Evolutionary conservation across 2,113 vertebrate species (phyloP), one percentile per base, ranked within the genome.

Genomic region (Perognathus longimembris): DNA sequence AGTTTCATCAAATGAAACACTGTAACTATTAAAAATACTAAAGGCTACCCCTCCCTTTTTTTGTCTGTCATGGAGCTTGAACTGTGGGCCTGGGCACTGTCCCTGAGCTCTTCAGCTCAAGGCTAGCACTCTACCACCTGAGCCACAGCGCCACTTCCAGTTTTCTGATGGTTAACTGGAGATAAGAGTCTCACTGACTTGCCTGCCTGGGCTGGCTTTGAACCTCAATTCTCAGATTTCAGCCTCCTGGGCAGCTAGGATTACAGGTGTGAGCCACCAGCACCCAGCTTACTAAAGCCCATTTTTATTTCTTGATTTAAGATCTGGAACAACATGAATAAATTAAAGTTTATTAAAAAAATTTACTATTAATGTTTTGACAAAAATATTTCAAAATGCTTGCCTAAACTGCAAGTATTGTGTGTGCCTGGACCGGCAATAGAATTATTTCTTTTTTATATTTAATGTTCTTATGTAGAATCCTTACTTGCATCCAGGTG

Each of bases 401-500:
- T n/a, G 18, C 3, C 42, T 77, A 78, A 28, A 57, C 87, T 30
- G 50, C 22, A 86, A 93, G 14, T 71, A 80, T 3, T 71, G 5
- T 85, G 38, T 89, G 21, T 36, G 2, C 26, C 85, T 28, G 34
- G 38, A 38, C 26, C 81, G 22, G 6, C 69, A 93, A 69, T 8
- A 90, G 66, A 89, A 69, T 7, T 24, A 17, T 67, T 91, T 67
- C 34, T 86, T 6, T 91, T 17, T 88, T 85, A 63, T 36, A 74
- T 59, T 83, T 88, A 67, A 78, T 76, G 32, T 32, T 93, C 59
- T 95, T 86, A 86, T 78, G 36, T 87, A 89, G 14, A 92, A 83
- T 95, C 8, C 99, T 96, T 99, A 99, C 99, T 99, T 99, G 99
- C 99, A 99, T 97, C 45, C 45, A 45, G 9, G 10, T 54, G 50